Percentiles rank a stretch among this genome's conserved stretches.
phyloP scores from a whole-genome alignment of 2,113 vertebrate species.

The Eulacestoma nigropectus region DNA sequence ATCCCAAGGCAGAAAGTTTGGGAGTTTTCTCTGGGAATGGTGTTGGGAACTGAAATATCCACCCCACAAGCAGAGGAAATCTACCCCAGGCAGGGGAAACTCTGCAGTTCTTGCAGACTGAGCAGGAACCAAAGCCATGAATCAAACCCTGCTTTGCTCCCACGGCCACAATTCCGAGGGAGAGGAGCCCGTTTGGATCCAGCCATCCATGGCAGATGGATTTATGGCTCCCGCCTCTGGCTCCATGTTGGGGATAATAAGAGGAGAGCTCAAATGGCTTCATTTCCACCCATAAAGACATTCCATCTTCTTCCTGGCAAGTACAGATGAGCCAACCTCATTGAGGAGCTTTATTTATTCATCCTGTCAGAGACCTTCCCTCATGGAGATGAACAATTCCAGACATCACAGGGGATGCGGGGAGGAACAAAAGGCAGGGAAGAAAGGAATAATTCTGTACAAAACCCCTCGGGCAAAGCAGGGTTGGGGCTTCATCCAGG shows the following conservation, averaged over 20 bases:
- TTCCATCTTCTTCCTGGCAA: not conserved
- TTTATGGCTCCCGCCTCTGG: not conserved
- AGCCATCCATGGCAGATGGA: not conserved
- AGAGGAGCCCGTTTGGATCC: not conserved
- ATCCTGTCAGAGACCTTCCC: not conserved
- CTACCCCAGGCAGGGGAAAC: not conserved
- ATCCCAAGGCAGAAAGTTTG: not conserved
- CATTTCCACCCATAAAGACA: not conserved
- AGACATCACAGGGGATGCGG: fast-evolving
- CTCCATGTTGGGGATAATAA: not conserved
- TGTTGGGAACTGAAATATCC: not conserved
- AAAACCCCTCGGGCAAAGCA: not conserved
- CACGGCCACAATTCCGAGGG: not conserved
- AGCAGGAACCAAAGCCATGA: not conserved
- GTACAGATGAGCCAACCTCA: not conserved
- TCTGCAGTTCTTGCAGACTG: not conserved
- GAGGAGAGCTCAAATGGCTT: not conserved
- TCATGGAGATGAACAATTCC: not conserved
- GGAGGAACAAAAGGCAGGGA: not conserved
- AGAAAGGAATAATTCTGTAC: not conserved
- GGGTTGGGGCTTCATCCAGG: not conserved
- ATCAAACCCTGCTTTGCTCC: not conserved
- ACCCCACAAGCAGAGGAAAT: not conserved
- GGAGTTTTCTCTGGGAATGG: not conserved
- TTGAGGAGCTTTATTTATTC: not conserved